Conservation (phyloP, 2,888 invertebrate species). For the Cheilosia grossa region DNA sequence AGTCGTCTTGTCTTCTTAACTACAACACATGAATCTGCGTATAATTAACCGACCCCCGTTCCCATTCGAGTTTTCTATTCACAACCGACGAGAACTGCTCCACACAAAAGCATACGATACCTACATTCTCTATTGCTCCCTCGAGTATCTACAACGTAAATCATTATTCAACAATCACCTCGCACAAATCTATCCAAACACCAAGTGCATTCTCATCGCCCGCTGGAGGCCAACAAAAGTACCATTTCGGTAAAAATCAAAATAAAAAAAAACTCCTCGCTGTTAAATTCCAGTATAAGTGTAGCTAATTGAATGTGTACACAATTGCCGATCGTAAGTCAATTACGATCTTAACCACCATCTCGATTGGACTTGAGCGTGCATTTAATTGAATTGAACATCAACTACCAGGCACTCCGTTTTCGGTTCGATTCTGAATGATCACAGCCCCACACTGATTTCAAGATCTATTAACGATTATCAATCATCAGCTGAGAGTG, state of each 20-base stretch:
- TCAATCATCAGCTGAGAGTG: slow-evolving; percentile 61
- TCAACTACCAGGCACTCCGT: slow-evolving; percentile 27
- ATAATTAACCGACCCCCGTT: slow-evolving; percentile 14
- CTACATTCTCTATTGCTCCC: slow-evolving; percentile 31
- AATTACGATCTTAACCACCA: slow-evolving; percentile 64
- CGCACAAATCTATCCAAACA: slow-evolving; percentile 62
- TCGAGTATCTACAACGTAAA: slow-evolving; percentile 42
- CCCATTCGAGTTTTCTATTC: not conserved
- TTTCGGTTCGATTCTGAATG: slow-evolving; percentile 41
- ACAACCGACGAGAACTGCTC: slow-evolving; percentile 14
- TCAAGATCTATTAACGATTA: slow-evolving; percentile 63
- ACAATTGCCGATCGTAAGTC: slow-evolving; percentile 72
- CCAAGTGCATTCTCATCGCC: slow-evolving; percentile 36
- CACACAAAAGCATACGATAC: slow-evolving; percentile 34
- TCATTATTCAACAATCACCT: slow-evolving; percentile 48
- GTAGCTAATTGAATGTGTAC: slow-evolving; percentile 74
- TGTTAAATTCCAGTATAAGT: slow-evolving; percentile 68
- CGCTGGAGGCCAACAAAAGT: slow-evolving; percentile 36
- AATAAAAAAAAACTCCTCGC: slow-evolving; percentile 16
- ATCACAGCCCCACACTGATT: not conserved
- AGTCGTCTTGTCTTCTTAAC: slow-evolving; percentile 9
- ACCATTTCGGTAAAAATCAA: slow-evolving; percentile 61
- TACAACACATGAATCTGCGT: slow-evolving; percentile 9
- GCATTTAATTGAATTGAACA: slow-evolving; percentile 60
- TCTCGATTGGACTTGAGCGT: slow-evolving; percentile 47